Base-by-base conservation (phyloP, 2,113 vertebrate genomes). In the Otus sunia region DNA sequence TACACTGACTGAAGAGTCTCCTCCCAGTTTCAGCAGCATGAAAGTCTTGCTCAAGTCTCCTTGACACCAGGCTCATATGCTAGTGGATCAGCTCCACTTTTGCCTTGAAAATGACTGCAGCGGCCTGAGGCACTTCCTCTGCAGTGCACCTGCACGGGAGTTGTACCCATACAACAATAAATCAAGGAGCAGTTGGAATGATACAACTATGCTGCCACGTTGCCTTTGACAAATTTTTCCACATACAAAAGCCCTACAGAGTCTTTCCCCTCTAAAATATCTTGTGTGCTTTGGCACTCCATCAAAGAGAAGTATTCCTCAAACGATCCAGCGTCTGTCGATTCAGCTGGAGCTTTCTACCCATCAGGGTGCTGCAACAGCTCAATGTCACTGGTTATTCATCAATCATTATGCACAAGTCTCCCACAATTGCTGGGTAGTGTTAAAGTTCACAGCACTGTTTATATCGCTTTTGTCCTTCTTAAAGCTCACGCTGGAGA, bases 341-440 rank as follows among this genome's bases (percentile, higher is more conserved):
- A 32, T 93, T 81, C 95, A 96, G 87, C 85, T 94, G 90, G 39
- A 83, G 80, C 86, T 71, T 86, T 91, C 37, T 49, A 62, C 62
- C 59, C 86, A 36, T 63, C 32, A 34, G 88, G 83, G 80, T 81
- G 79, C 94, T 90, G 67, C 73, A 59, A 34, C 13, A 59, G 71
- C 80, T 89, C 88, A 91, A 36, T 78, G 92, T 82, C 95, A 76
- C 73, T 64, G 76, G n/a, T 86, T 90, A 68, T 58, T 94, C 80
- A 88, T 22, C 86, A 88, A 92, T 77, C n/a, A 4, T 32, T 8
- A 19, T 7, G 58, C 64, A 87, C 63, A 73, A 47, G 17, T 66
- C n/a, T 85, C 60, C 32, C 58, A 37, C 45, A 75, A 8, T 12
- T 74, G 47, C 68, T 77, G 67, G 63, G 47, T 34, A 67, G 49